Evolutionary conservation across 2,113 vertebrate species (phyloP), one percentile per base, ranked within the genome.

Genomic region (Siniperca chuatsi): DNA sequence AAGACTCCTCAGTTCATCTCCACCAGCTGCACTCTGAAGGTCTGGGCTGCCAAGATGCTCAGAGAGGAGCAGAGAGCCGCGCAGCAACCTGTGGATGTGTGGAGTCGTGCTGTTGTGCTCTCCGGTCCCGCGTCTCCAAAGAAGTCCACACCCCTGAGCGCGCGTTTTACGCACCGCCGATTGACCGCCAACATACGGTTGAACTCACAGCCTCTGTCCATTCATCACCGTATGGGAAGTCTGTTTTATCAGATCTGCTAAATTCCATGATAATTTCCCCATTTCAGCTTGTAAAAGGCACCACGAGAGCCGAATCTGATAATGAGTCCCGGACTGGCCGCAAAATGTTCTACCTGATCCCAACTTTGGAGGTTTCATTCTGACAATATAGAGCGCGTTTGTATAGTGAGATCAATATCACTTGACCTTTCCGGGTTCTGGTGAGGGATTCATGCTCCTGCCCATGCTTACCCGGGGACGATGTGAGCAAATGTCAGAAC

Each of bases 401-500:
- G 86, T 79, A 82, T 42, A 79, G 69, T 15, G 29, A 68, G 85
- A 95, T 95, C 94, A 85, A 95, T 94, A 80, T 67, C 35, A 67
- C 70, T 75, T 93, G 94, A 95, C 94, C 92, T 95, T 94, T 68
- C 61, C 1, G 44, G 21, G 78, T 62, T 87, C 75, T 82, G 86
- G 66, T 81, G 83, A 66, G 92, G 84, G 90, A 94, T 92, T 91
- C 78, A 64, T 64, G 79, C 79, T 57, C 79, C 79, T 58, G 83
- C n/a, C 74, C 83, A 13, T 58, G 81, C 79, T 87, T 87, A 85
- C 78, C 89, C 78, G 44, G 91, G 90, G 92, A 90, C 82, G 73
- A 3, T 73, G 78, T 89, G 82, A 89, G 93, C 91, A 95, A 95
- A 95, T 95, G 95, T 94, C 94, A 95, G 44, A 29, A 67, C 81